These are phyloP conservation scores for Periophthalmus magnuspinnatus DNA, from an alignment of 2,797 vertebrate genomes.

Conservation along the genomic window DNA sequence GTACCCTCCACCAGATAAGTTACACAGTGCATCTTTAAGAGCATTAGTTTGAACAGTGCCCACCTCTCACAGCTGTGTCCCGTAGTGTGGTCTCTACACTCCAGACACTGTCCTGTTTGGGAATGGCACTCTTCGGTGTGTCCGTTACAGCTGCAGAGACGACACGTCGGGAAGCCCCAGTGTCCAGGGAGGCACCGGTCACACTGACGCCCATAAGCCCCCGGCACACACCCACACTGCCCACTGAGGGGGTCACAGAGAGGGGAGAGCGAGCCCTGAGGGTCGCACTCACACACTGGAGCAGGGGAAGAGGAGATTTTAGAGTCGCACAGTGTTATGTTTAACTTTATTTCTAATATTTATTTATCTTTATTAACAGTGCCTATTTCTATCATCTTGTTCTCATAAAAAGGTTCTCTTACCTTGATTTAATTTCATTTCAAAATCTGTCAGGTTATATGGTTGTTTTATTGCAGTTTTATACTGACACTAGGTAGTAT, in stretches of 20 bases:
- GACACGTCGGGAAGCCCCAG: constrained; percentile 94
- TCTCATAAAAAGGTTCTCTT: too few species aligned
- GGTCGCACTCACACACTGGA: constrained; percentile 86
- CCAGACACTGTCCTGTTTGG: constrained; percentile 81
- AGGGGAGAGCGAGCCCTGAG: constrained; percentile 81
- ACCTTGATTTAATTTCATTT: too few species aligned
- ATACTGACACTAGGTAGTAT: too few species aligned
- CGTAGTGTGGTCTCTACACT: constrained; percentile 84
- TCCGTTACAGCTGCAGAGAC: constrained; percentile 89
- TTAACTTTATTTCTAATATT: too few species aligned
- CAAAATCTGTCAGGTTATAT: too few species aligned
- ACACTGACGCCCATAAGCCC: constrained; percentile 85
- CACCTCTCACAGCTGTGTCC: constrained; percentile 92
- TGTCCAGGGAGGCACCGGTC: constrained; percentile 88
- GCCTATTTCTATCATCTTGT: too few species aligned
- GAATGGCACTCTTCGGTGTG: constrained; percentile 85
- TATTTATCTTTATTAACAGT: too few species aligned
- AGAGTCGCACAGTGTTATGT: too few species aligned
- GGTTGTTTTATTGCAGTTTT: too few species aligned
- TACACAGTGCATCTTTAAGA: too few species aligned
- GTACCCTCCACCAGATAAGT: too few species aligned
- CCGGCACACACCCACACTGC: constrained; percentile 87
- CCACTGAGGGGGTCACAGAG: constrained; percentile 87
- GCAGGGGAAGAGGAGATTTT: constrained; percentile 3
- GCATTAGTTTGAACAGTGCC: too few species aligned